phyloP scores from a whole-genome alignment of 1,140 invertebrate species.

The Pseudomyrmex cubaensis region DNA sequence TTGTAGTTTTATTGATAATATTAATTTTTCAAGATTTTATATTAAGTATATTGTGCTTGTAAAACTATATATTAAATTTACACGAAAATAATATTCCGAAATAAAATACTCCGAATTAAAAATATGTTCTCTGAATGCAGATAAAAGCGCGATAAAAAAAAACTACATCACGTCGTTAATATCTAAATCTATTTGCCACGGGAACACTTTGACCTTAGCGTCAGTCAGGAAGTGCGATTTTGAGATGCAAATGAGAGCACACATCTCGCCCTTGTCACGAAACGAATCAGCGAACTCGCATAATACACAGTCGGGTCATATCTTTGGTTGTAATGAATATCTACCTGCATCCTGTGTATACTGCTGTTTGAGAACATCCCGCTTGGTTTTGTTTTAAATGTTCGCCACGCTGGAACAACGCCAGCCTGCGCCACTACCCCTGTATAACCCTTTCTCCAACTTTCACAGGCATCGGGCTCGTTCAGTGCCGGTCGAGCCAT shows the following conservation, averaged over 20 bases:
- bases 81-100: too few relatives aligned
- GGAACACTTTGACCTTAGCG: neutral
- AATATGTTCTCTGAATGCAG: neutral
- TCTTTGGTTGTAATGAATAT: slow-evolving; percentile 68
- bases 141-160: neutral
- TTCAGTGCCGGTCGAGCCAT: slow-evolving; percentile 25
- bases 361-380: slow-evolving; percentile 40
- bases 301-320: slow-evolving; percentile 62
- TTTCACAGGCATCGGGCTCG: slow-evolving; percentile 3
- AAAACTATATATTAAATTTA: too few relatives aligned
- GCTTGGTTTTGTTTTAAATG: slow-evolving; percentile 71
- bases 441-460: slow-evolving; percentile 32
- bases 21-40: neutral
- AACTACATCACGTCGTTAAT: neutral
- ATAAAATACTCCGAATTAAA: neutral
- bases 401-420: slow-evolving; percentile 66
- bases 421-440: slow-evolving; percentile 27
- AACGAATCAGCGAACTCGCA: slow-evolving; percentile 57
- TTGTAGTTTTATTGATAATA: neutral
- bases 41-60: neutral
- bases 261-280: slow-evolving; percentile 13
- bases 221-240: neutral
- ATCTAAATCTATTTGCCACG: neutral
- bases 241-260: neutral
- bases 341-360: slow-evolving; percentile 35